Base-by-base conservation (phyloP, 2,113 vertebrate genomes). In the Sceloporus undulatus region DNA sequence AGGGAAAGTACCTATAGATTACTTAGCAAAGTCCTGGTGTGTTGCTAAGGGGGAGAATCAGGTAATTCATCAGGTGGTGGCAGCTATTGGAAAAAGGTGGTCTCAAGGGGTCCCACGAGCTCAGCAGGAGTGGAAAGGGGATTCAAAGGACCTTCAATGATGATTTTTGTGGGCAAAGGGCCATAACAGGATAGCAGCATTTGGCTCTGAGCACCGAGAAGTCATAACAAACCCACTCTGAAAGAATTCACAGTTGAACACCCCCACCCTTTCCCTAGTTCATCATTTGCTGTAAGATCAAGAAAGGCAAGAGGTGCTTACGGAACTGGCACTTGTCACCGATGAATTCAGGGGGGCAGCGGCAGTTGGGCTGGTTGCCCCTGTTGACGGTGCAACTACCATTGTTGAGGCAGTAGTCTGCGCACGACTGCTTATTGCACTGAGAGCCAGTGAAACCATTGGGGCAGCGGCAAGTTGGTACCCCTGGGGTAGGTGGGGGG, bases 311-410 rank as follows among this genome's bases (percentile, higher is more conserved):
- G 48, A 7, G 52, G 34, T 91, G 98, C 99, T 98, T 95, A 99
- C 98, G 97, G 97, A 97, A 99, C 95, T 99, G 98, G 97, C 99
- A 99, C 94, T 97, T 97, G 96, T 99, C 98, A 2, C 98, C 99
- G 73, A 96, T 96, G 97, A 97, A 98, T 86, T 96, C 95, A 0
- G 94, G 80, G 0, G 83, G 93, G 94, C 98, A 99, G 90, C 96
- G 97, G 92, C 99, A 99, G 93, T 94, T 98, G 76, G 99, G 98
- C 94, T 99, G 99, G 96, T 99, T 99, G 93, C 98, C 99, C 71
- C 96, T 96, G 96, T 97, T 99, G 91, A 99, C 99, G 0, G 97
- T 93, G 96, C 99, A 99, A 94, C 96, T 98, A 91, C 98, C 98
- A 2, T 97, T 97, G 87, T 99, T 98, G 89, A 96, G 90, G 93